Evolutionary conservation across 1,140 invertebrate genomes (phyloP).

Genomic region (Aricia agestis): DNA sequence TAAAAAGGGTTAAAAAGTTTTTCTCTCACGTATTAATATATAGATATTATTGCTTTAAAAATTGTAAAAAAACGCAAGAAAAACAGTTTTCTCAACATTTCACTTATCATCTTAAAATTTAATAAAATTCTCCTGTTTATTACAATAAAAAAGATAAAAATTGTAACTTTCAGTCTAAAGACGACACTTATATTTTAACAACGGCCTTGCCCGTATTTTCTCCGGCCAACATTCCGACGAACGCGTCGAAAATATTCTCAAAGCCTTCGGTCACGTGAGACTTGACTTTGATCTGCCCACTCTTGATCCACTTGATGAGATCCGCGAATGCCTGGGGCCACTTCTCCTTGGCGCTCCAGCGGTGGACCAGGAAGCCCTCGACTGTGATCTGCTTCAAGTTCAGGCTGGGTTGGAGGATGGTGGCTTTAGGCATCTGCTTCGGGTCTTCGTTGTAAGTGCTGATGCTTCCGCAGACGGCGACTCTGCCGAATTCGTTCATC

Average conservation of each 20-base stretch:
- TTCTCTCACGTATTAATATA: too few species aligned
- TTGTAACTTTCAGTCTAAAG: too few species aligned
- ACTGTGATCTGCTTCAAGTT: constrained; percentile 69
- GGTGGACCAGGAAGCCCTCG: constrained; percentile 66
- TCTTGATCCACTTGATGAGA: constrained; percentile 70
- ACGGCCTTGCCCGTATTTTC: constrained; percentile 79
- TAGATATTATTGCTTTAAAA: too few species aligned
- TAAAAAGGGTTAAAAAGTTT: too few species aligned
- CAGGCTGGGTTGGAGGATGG: constrained; percentile 71
- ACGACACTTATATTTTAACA: constrained; percentile 63
- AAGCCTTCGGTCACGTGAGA: constrained; percentile 78
- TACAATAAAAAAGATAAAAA: too few species aligned
- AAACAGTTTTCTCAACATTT: too few species aligned
- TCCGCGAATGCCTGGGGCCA: constrained; percentile 69
- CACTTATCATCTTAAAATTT: too few species aligned
- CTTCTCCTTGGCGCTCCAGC: constrained; percentile 29
- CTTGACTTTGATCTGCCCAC: constrained; percentile 74
- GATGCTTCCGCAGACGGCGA: constrained; percentile 80
- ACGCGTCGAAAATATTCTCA: constrained; percentile 78
- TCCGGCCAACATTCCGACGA: constrained; percentile 77
- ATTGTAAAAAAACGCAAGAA: too few species aligned
- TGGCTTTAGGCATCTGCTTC: constrained; percentile 43
- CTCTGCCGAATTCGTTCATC: constrained; percentile 78
- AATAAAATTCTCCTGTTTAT: too few species aligned
- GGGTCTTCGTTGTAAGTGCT: constrained; percentile 65